Percentiles rank a stretch among this genome's conserved stretches.
Conservation (phyloP, 2,797 vertebrate genomes). For the Hippocampus kuda region DNA sequence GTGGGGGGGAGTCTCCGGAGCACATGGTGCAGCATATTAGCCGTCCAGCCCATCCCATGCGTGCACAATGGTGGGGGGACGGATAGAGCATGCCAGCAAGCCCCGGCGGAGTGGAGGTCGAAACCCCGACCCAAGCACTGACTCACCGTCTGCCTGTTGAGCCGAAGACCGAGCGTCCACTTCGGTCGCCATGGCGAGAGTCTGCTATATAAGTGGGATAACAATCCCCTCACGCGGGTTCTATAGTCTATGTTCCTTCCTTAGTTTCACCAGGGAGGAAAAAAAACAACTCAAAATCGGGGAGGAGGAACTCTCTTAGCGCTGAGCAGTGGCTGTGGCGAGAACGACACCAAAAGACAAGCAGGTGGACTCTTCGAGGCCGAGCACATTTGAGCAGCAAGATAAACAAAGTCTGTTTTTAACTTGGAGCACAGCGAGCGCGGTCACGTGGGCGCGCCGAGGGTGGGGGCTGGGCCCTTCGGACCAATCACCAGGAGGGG, state of each 20-base stretch:
- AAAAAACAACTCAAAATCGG: constrained; percentile 11
- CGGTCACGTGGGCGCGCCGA: constrained; percentile 56
- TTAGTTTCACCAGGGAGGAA: constrained; percentile 26
- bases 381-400: constrained; percentile 44
- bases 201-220: constrained; percentile 19
- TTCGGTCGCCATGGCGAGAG: constrained; percentile 66
- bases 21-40: constrained; percentile 62
- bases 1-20: constrained; percentile 25
- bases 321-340: background rate
- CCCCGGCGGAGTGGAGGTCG: background rate
- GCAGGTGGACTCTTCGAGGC: background rate
- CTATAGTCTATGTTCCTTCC: background rate
- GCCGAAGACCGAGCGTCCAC: constrained; percentile 61
- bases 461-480: constrained; percentile 49
- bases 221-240: constrained; percentile 20
- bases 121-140: background rate
- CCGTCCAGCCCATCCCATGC: constrained; percentile 54
- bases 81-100: constrained; percentile 17
- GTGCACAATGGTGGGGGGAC: constrained; percentile 49
- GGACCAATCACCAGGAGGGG: constrained; percentile 50
- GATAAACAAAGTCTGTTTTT: constrained; percentile 75
- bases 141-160: constrained; percentile 63
- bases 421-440: constrained; percentile 60
- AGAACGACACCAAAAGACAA: background rate
- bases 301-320: background rate